Base-by-base conservation (phyloP, 2,113 vertebrate species). In the Scortum barcoo region DNA sequence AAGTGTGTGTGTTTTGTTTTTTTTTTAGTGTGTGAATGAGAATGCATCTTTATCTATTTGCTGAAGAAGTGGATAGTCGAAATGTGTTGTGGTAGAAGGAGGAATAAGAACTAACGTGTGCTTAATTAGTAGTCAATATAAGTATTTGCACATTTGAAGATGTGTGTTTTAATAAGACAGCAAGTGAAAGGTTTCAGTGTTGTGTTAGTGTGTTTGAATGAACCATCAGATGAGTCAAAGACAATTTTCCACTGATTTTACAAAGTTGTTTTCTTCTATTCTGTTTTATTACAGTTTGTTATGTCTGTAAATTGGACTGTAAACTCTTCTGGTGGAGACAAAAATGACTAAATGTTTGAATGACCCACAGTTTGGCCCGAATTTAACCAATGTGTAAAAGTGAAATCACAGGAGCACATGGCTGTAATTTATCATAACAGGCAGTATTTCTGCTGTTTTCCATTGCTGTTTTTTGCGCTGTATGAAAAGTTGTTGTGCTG, bases 11-110 rank as follows among this genome's bases (percentile, higher is more conserved):
- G n/a, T n/a, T n/a, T n/a, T n/a, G n/a, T n/a, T n/a, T n/a, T n/a
- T n/a, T 33, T 57, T 68, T 46, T 36, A 13, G 53, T 58, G 61
- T 58, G 60, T 42, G 56, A 24, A 61, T 22, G 46, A 57, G 48
- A 33, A 38, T 61, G 9, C 16, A 22, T 53, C 13, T 57, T 7
- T 30, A 13, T 67, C 68, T 33, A 36, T 36, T 36, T 36, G 51
- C 57, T 2, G 57, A 51, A 0, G 72, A 72, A 38, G 63, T 16
- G 38, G 5, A 20, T 20, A 26, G 22, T 30, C 66, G 66, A 85
- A 70, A 76, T 54, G 63, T 57, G 51, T 33, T 36, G 58, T 61
- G 9, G 9, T 60, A 13, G 26, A 58, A 20, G 19, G 33, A 3
- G 40, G 33, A 62, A n/a, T 30, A 20, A 36, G 38, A 63, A 24